phyloP scores from a whole-genome alignment of 2,888 invertebrate genomes.

The Rotaria macrura region DNA sequence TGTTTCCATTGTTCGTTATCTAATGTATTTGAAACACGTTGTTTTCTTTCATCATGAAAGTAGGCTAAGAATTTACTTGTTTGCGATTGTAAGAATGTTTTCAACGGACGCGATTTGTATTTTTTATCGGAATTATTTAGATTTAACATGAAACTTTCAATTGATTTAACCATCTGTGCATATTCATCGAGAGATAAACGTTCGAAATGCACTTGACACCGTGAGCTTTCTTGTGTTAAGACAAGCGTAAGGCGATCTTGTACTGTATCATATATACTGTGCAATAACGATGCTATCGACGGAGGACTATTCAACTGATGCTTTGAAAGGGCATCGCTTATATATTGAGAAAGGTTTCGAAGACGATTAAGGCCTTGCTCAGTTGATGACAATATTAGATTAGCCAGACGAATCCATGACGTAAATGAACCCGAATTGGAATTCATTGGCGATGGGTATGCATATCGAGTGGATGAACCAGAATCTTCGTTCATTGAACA shows the following conservation, averaged over 20 bases:
- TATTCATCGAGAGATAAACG: neutral
- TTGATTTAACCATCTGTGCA: neutral
- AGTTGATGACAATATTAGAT: neutral
- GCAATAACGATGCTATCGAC: neutral
- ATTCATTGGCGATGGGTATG: neutral
- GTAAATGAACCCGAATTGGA: neutral
- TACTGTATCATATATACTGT: neutral
- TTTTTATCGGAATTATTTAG: neutral
- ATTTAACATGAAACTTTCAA: neutral
- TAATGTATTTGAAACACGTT: neutral
- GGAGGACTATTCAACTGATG: neutral
- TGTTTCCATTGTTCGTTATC: slow-evolving; percentile 20
- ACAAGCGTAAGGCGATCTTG: neutral
- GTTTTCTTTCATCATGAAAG: slow-evolving; percentile 20
- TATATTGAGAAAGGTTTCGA: neutral
- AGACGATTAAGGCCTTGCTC: neutral
- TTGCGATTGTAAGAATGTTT: neutral
- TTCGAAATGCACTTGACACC: neutral
- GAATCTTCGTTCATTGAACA: neutral
- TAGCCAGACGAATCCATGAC: neutral
- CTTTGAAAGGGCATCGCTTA: neutral
- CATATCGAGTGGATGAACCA: neutral
- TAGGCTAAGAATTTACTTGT: neutral
- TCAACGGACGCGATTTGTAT: neutral
- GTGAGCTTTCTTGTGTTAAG: neutral